Evolutionary conservation across 1,140 invertebrate genomes (phyloP).

Genomic region (Gerris buenoi): DNA sequence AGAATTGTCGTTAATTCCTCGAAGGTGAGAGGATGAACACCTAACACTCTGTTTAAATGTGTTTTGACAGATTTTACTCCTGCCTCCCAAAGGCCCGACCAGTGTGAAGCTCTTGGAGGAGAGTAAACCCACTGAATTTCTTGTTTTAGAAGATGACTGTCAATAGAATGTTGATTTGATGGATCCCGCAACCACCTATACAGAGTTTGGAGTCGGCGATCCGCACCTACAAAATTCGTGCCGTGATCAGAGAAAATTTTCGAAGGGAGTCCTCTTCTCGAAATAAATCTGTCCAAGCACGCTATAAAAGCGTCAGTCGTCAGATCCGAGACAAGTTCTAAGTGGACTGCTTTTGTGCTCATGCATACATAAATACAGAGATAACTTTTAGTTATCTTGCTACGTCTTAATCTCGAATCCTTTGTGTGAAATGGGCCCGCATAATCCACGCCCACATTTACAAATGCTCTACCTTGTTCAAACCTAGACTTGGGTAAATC

Average conservation of each 20-base stretch:
- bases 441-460: constrained; percentile 19
- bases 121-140: too few species aligned
- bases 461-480: too few species aligned
- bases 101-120: too few species aligned
- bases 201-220: background rate
- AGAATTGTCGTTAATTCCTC: too few species aligned
- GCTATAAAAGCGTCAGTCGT: constrained; percentile 21
- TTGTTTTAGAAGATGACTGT: constrained; percentile 24
- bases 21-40: too few species aligned
- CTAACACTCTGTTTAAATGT: too few species aligned
- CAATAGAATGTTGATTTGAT: background rate
- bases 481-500: too few species aligned
- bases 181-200: background rate
- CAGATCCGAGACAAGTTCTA: constrained; percentile 23
- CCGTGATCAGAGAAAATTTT: constrained; percentile 15
- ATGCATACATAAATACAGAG: constrained; percentile 23
- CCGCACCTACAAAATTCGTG: constrained; percentile 17
- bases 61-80: too few species aligned
- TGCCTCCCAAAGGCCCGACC: too few species aligned
- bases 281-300: constrained; percentile 22
- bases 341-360: constrained; percentile 22
- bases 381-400: constrained; percentile 8
- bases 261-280: constrained; percentile 13
- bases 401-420: background rate
- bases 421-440: constrained; percentile 17